These are phyloP conservation scores for Tetheella fluctuosa DNA, from an alignment of 2,888 invertebrate genomes.

Conservation along the genomic window DNA sequence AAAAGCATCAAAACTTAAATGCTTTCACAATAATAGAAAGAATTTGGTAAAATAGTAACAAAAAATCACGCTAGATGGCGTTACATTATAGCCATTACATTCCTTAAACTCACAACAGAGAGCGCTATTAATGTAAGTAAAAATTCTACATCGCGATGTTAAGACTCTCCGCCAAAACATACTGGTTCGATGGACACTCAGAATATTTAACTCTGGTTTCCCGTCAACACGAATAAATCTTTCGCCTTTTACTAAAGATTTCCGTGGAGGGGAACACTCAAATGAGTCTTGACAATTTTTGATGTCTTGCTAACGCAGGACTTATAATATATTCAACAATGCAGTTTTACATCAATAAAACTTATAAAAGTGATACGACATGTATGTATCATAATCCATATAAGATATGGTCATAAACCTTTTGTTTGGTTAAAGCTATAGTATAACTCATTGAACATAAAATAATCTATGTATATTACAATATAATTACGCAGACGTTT, in stretches of 20 bases:
- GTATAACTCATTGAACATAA: no score
- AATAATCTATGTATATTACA: no score
- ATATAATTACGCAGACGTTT: no score
- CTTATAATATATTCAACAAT: slow-evolving; percentile 5
- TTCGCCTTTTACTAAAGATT: slow-evolving; percentile 93
- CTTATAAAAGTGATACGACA: no score
- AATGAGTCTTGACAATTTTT: slow-evolving; percentile 84
- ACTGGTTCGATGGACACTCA: neutral
- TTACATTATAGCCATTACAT: neutral
- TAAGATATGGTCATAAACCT: no score
- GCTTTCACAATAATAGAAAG: no score
- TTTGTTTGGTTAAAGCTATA: no score
- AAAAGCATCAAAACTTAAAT: no score
- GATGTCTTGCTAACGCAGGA: neutral
- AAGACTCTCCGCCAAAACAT: slow-evolving; percentile 9
- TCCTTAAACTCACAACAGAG: neutral
- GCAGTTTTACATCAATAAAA: no score
- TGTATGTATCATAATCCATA: no score
- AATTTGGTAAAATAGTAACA: neutral
- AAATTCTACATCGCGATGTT: slow-evolving; percentile 9
- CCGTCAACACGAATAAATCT: slow-evolving; percentile 89
- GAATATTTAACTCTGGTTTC: slow-evolving; percentile 81
- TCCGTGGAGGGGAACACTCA: slow-evolving; percentile 89
- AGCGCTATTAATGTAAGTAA: neutral
- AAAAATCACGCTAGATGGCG: neutral